Percentiles rank a stretch among this genome's conserved stretches.
phyloP scores from a whole-genome alignment of 2,888 invertebrate species.

The Therioaphis trifolii region DNA sequence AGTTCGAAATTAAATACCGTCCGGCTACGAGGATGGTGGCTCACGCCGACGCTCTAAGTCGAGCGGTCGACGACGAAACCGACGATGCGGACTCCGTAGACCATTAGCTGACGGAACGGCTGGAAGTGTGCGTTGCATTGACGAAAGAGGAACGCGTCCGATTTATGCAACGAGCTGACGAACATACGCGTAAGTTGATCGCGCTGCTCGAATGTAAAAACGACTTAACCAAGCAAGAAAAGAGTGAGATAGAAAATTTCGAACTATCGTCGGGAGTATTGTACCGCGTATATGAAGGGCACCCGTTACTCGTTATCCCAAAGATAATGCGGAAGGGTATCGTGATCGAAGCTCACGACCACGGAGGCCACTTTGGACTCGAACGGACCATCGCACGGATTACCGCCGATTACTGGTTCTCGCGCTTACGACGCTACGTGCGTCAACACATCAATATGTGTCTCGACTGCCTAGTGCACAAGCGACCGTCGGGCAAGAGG shows the following conservation, averaged over 20 bases:
- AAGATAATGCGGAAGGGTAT: conserved; percentile 27
- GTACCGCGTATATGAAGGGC: background rate
- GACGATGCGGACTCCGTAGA: background rate
- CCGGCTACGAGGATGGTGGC: background rate
- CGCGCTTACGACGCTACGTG: conserved; percentile 2
- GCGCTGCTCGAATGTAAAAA: background rate
- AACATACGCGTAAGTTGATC: background rate
- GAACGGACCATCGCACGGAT: conserved; percentile 18
- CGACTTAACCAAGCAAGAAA: background rate
- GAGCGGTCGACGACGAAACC: conserved; percentile 10
- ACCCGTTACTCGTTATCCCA: background rate
- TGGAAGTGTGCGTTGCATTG: conserved; percentile 1
- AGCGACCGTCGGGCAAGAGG: background rate
- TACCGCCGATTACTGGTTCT: conserved; percentile 40
- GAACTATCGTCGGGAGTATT: background rate
- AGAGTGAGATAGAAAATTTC: background rate
- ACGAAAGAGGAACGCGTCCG: background rate
- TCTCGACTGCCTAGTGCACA: conserved; percentile 11
- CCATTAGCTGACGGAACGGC: background rate
- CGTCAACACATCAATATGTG: conserved; percentile 34
- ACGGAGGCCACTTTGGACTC: conserved; percentile 19
- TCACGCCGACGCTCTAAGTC: conserved; percentile 30
- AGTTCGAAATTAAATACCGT: conserved; percentile 11
- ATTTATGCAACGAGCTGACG: conserved; percentile 13
- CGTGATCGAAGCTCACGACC: conserved; percentile 24